Evolutionary conservation across 2,888 invertebrate genomes (phyloP), one percentile per base, ranked within the genome.

Genomic region (Psylliodes chrysocephalus): DNA sequence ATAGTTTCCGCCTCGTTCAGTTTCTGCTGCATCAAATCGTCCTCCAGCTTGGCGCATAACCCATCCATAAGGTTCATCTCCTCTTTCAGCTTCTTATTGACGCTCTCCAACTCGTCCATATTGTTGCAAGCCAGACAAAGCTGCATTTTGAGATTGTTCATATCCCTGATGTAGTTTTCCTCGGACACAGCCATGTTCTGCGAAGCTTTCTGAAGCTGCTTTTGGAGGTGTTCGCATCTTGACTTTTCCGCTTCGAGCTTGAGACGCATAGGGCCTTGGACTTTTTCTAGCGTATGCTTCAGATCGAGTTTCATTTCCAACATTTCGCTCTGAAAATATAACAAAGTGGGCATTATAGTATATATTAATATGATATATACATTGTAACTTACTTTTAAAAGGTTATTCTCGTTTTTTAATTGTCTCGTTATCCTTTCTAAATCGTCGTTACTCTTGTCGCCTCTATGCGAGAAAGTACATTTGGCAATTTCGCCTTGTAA

Each of bases 11-110:
- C 80, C 68, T 82, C 82, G 25, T 75, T 78, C 1, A 82, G 51
- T 60, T 82, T 82, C 63, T 82, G 81, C 55, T 79, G 77, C n/a
- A 82, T 73, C 44, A 82, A 69, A 64, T 81, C 80, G 3, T 79
- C 76, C 60, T 82, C 79, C n/a, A 82, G 60, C 59, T 78, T 75
- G 2, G 73, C 69, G 53, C 78, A 78, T 70, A 78, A 75, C 14
- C 71, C 69, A 28, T 77, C 75, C 14, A 79, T 63, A 4, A 73
- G 66, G 15, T 68, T 63, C 69, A 74, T 69, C 28, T 79, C 78
- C 22, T 76, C 74, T 52, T 77, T 78, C 1, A 82, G 63, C 6
- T 75, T 66, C 14, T 67, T 68, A 60, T 82, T 82, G 10, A 74
- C 70, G 2, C 70, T 65, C 33, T 73, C 75, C 42, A 82, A 62